A percentile compares a stretch with the other conserved stretches of the same genome.
These are phyloP conservation scores for Chrysomallon squamiferum DNA, from an alignment of 1,140 invertebrate species.

Conservation along the genomic window DNA sequence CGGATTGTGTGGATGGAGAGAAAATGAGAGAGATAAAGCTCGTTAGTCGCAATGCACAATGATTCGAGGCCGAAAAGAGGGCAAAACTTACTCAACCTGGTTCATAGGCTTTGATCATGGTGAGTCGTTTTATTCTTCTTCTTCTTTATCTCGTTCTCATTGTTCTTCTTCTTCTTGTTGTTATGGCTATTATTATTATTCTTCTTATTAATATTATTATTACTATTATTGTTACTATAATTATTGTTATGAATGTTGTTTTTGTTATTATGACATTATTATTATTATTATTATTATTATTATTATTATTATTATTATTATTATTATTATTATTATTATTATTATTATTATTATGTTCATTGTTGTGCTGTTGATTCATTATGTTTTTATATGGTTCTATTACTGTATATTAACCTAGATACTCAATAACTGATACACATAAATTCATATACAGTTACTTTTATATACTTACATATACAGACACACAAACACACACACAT, in stretches of 20 bases:
- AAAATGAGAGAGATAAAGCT: neutral
- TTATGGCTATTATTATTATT: neutral
- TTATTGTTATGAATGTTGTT: neutral
- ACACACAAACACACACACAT: slow-evolving; percentile 1
- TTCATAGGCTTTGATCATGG: slow-evolving; percentile 52
- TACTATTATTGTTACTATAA: neutral
- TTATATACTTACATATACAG: neutral
- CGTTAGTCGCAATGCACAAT: slow-evolving; percentile 15
- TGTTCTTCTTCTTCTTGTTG: slow-evolving; percentile 4
- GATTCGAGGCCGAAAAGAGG: slow-evolving; percentile 52
- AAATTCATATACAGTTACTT: neutral
- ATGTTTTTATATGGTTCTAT: neutral
- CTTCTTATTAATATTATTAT: neutral
- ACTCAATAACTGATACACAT: too few species aligned
- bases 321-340: neutral
- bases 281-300: neutral
- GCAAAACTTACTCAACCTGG: slow-evolving; percentile 45
- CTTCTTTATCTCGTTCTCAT: neutral
- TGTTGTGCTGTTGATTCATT: neutral
- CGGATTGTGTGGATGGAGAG: neutral
- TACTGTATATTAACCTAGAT: too few species aligned
- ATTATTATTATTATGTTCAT: neutral
- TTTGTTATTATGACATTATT: too few species aligned
- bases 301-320: neutral
- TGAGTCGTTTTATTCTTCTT: slow-evolving; percentile 26